These are phyloP conservation scores for Diogma glabrata DNA, from an alignment of 2,888 invertebrate species.

Conservation along the genomic window DNA sequence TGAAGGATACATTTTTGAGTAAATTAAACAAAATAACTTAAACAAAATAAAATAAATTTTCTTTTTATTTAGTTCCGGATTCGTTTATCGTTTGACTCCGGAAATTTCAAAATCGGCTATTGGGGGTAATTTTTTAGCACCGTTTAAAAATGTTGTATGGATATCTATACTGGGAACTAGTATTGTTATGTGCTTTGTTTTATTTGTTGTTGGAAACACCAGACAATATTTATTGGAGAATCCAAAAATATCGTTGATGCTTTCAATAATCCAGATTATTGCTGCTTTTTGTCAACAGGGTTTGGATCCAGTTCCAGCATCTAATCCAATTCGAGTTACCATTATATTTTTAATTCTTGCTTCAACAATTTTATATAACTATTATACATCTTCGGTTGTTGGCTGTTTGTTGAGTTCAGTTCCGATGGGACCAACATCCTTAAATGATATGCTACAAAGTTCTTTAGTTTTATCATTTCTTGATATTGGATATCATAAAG, in stretches of 20 bases:
- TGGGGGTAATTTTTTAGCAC: slow-evolving; percentile 30
- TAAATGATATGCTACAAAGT: slow-evolving; percentile 28
- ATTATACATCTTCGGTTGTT: slow-evolving; percentile 34
- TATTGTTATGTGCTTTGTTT: background rate
- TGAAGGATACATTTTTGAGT: slow-evolving; percentile 32
- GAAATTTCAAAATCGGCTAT: slow-evolving; percentile 24
- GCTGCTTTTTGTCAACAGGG: slow-evolving; percentile 18
- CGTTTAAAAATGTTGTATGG: slow-evolving; percentile 30
- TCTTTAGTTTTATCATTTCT: slow-evolving; percentile 30
- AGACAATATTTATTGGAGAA: background rate
- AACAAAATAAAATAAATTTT: background rate
- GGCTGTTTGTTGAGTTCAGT: slow-evolving; percentile 31
- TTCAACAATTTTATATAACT: slow-evolving; percentile 31
- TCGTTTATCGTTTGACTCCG: slow-evolving; percentile 31
- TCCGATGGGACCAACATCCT: slow-evolving; percentile 27
- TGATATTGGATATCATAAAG: slow-evolving; percentile 33
- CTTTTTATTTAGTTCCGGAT: slow-evolving; percentile 20
- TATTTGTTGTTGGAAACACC: background rate
- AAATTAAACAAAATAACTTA: background rate
- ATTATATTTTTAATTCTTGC: slow-evolving; percentile 26
- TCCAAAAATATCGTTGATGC: background rate
- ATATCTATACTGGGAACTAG: slow-evolving; percentile 11
- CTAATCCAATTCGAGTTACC: slow-evolving; percentile 25
- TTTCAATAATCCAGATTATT: background rate
- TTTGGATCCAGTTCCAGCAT: slow-evolving; percentile 26